Evolutionary conservation across 2,888 invertebrate species (phyloP).

Genomic region (Hemithea aestivaria): DNA sequence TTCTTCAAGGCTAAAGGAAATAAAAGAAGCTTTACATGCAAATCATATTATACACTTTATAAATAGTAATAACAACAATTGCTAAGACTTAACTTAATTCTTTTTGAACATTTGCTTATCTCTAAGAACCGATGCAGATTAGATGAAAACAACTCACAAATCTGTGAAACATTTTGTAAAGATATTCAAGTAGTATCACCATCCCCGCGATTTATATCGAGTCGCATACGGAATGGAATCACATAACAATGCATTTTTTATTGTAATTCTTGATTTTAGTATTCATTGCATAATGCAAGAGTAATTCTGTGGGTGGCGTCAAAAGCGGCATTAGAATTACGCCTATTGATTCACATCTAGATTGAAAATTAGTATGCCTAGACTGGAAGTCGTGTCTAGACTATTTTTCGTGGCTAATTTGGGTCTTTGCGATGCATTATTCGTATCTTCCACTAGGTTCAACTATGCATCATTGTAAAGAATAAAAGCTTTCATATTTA

Average conservation of each 20-base stretch:
- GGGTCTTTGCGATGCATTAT: too few species aligned
- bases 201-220: conserved; percentile 50
- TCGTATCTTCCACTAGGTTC: too few species aligned
- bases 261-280: conserved; percentile 54
- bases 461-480: too few species aligned
- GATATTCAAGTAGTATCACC: conserved; percentile 36
- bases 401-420: conserved; percentile 12
- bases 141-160: neutral
- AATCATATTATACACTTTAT: too few species aligned
- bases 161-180: conserved; percentile 18
- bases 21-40: conserved; percentile 5
- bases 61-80: too few species aligned
- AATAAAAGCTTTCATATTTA: too few species aligned
- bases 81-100: too few species aligned
- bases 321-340: conserved; percentile 46
- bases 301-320: conserved; percentile 67
- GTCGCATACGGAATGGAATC: conserved; percentile 59
- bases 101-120: too few species aligned
- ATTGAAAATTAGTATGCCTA: too few species aligned
- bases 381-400: conserved; percentile 3
- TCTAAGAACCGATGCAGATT: neutral
- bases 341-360: conserved; percentile 40
- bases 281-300: conserved; percentile 60
- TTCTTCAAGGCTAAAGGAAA: conserved; percentile 9
- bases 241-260: conserved; percentile 60